Evolutionary conservation across 2,888 invertebrate species (phyloP).

Genomic region (Schizotus pectinicornis): DNA sequence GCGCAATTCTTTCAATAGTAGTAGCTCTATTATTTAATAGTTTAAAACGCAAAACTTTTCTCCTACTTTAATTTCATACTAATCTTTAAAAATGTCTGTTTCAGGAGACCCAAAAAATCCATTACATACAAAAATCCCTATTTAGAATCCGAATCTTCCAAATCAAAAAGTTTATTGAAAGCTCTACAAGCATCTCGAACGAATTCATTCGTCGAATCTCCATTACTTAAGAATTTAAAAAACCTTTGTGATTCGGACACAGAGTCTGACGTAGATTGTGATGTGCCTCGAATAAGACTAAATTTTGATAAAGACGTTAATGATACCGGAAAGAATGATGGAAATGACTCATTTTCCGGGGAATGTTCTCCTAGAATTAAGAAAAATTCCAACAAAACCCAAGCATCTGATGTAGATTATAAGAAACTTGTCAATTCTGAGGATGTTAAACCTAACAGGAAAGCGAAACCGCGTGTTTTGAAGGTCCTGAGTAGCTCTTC

Average conservation of each 20-base stretch:
- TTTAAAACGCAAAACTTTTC: no score
- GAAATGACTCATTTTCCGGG: conserved; percentile 17
- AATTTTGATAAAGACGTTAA: conserved; percentile 28
- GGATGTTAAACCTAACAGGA: conserved; percentile 5
- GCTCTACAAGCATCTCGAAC: conserved; percentile 38
- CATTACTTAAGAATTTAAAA: conserved; percentile 40
- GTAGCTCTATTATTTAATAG: no score
- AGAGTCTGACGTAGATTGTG: conserved; percentile 33
- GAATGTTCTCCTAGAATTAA: conserved; percentile 12
- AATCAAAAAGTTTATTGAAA: conserved; percentile 36
- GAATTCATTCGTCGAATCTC: conserved; percentile 38
- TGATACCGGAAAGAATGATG: conserved; percentile 9
- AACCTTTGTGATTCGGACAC: conserved; percentile 50
- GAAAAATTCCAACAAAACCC: not conserved
- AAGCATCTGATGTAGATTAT: conserved; percentile 3
- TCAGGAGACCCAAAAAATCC: not conserved
- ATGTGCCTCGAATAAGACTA: conserved; percentile 28
- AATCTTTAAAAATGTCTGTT: not conserved
- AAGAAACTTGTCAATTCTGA: conserved; percentile 9
- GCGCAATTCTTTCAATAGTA: not conserved
- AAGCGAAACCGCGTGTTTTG: conserved; percentile 1
- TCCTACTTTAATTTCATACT: no score
- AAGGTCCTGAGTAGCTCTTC: conserved; percentile 9
- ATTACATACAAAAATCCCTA: not conserved
- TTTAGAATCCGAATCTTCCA: not conserved